phyloP scores from a whole-genome alignment of 2,797 vertebrate genomes.

The Danio choprae region DNA sequence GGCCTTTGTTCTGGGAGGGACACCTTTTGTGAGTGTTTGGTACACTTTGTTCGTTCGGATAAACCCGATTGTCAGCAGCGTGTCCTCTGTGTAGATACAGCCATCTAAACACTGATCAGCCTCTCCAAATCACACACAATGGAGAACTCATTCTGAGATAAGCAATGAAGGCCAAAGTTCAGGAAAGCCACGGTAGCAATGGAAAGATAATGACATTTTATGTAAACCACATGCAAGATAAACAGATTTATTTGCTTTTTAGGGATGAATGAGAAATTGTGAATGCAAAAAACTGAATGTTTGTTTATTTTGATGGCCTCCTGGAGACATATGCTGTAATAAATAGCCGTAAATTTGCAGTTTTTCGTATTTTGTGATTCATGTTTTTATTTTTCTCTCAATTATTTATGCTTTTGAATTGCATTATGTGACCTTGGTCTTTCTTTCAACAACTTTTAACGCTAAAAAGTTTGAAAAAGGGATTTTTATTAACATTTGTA shows the following conservation, averaged over 20 bases:
- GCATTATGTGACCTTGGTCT: too few species aligned
- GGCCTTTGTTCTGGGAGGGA: slow-evolving; percentile 45
- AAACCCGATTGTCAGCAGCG: slow-evolving; percentile 35
- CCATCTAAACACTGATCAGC: slow-evolving; percentile 36
- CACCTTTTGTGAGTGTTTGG: slow-evolving; percentile 24
- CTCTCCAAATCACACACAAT: slow-evolving; percentile 35
- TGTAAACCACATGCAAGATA: neutral
- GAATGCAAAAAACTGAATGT: neutral
- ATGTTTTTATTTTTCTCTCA: too few species aligned
- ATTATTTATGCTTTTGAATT: too few species aligned
- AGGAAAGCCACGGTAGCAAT: slow-evolving; percentile 13
- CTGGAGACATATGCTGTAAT: too few species aligned
- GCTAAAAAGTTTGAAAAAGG: too few species aligned
- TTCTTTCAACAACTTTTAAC: too few species aligned
- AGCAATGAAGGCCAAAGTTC: slow-evolving; percentile 29
- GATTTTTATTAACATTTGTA: too few species aligned
- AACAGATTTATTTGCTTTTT: neutral
- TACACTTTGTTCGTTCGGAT: slow-evolving; percentile 22
- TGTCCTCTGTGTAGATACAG: slow-evolving; percentile 48
- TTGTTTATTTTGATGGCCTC: neutral
- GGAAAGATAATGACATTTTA: slow-evolving; percentile 21
- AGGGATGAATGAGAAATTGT: neutral
- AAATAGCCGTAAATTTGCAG: too few species aligned
- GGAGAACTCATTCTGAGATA: slow-evolving; percentile 29
- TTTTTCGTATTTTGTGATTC: too few species aligned